Evolutionary conservation across 2,113 vertebrate genomes (phyloP).

Genomic region (Pseudolaguvia tuberculata): DNA sequence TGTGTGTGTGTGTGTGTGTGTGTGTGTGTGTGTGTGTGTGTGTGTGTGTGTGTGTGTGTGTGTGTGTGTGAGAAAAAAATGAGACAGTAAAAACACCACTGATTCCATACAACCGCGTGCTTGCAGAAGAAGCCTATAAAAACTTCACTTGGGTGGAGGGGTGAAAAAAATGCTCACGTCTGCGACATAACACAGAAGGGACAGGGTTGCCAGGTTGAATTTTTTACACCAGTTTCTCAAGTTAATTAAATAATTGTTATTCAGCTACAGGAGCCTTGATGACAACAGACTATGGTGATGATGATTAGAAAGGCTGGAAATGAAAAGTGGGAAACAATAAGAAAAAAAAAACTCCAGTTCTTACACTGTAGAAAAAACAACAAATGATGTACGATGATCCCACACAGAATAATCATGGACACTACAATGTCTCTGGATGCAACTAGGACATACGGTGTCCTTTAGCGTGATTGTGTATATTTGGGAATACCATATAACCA

Average conservation of each 20-base stretch:
- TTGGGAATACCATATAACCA: too few relatives aligned
- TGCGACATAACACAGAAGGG: neutral
- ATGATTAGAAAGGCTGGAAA: neutral
- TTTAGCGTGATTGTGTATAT: too few relatives aligned
- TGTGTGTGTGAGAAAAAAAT: neutral
- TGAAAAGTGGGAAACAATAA: neutral
- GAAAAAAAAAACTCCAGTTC: neutral
- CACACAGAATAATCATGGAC: too few relatives aligned
- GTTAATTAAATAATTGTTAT: too few relatives aligned
- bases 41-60: neutral
- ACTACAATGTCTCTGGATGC: neutral
- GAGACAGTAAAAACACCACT: neutral
- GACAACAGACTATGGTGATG: too few relatives aligned
- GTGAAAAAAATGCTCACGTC: neutral
- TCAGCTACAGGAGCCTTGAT: too few relatives aligned
- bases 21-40: neutral
- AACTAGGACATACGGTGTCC: too few relatives aligned
- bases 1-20: neutral
- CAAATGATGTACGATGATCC: too few relatives aligned
- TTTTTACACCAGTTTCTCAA: neutral
- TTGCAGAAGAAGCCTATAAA: neutral
- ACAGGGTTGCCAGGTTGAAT: slow-evolving; percentile 1
- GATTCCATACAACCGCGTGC: neutral
- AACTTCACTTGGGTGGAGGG: slow-evolving; percentile 10
- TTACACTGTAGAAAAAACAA: too few relatives aligned